Conservation (phyloP, 2,888 invertebrate species). For the Oligia fasciuncula region DNA sequence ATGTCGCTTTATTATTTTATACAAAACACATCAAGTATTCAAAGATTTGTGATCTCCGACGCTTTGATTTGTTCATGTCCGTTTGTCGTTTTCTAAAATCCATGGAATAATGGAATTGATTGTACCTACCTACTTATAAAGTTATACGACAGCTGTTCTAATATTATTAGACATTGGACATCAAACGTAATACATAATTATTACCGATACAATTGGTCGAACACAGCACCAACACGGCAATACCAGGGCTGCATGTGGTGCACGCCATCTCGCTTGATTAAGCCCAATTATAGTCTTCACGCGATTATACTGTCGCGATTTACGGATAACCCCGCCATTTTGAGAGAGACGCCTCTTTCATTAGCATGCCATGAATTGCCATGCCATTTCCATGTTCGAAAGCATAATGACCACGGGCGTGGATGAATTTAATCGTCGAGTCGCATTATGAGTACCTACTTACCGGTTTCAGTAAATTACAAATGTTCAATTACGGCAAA, state of each 20-base stretch:
- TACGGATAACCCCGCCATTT: conserved; percentile 83
- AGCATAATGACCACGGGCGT: conserved; percentile 74
- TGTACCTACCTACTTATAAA: conserved; percentile 3
- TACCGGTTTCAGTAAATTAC: conserved; percentile 71
- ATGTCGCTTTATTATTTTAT: conserved; percentile 56
- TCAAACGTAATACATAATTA: conserved; percentile 68
- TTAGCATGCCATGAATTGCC: conserved; percentile 79
- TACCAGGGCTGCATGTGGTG: conserved; percentile 37
- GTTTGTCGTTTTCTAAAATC: conserved; percentile 50
- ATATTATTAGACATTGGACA: conserved; percentile 43
- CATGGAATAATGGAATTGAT: conserved; percentile 12
- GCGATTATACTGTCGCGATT: conserved; percentile 84
- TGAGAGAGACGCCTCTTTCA: conserved; percentile 82
- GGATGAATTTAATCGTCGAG: conserved; percentile 75
- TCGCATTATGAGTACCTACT: conserved; percentile 65
- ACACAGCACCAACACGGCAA: conserved; percentile 66
- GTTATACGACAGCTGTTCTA: conserved; percentile 12
- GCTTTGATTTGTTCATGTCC: conserved; percentile 48
- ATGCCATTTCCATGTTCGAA: conserved; percentile 80
- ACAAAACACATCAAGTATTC: conserved; percentile 57
- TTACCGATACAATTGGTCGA: conserved; percentile 73
- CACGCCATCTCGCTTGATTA: conserved; percentile 86
- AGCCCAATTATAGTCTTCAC: conserved; percentile 85
- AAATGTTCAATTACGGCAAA: conserved; percentile 71
- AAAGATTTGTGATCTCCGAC: conserved; percentile 57